Evolutionary conservation across 2,797 vertebrate genomes (phyloP).

Genomic region (Notamacropus eugenii): DNA sequence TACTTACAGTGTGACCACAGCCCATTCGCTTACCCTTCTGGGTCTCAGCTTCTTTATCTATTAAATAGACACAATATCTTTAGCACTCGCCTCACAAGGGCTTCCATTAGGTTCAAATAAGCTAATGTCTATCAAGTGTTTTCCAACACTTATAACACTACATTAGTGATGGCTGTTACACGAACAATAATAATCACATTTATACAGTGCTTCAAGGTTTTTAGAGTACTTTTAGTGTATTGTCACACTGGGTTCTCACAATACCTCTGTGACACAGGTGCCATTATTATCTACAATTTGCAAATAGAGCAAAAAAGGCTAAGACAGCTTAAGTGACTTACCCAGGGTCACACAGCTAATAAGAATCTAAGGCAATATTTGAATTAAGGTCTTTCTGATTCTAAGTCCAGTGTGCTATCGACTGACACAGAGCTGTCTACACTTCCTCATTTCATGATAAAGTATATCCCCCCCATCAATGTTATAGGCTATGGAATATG

Average conservation of each 20-base stretch:
- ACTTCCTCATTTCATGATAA: not conserved
- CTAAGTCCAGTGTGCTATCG: not conserved
- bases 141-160: not conserved
- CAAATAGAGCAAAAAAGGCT: not conserved
- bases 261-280: not conserved
- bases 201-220: not conserved
- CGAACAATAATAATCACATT: not conserved
- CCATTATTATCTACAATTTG: not conserved
- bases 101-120: not conserved
- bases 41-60: not conserved
- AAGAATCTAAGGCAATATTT: not conserved
- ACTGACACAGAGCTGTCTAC: not conserved
- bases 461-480: not conserved
- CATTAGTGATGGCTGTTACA: not conserved
- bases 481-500: not conserved
- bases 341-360: not conserved
- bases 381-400: not conserved
- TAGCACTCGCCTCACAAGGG: not conserved
- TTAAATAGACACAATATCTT: not conserved
- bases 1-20: not conserved
- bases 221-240: not conserved
- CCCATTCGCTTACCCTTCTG: not conserved
- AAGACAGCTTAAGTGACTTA: not conserved
- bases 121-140: not conserved
- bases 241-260: not conserved